These are phyloP conservation scores for Dendrolimus pini DNA, from an alignment of 2,888 invertebrate species.

Conservation along the genomic window DNA sequence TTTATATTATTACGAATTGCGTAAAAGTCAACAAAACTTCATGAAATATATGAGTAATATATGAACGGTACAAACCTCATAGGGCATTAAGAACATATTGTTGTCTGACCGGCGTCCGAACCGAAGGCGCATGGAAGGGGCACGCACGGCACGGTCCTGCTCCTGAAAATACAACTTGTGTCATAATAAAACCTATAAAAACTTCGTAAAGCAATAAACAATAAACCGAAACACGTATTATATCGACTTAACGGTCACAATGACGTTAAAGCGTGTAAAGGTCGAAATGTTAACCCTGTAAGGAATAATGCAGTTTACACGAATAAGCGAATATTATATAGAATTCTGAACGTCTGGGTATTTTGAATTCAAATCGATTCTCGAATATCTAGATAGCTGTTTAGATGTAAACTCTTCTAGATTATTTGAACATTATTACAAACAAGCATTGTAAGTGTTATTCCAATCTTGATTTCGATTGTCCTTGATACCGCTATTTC, in stretches of 20 bases:
- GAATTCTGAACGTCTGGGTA: too few relatives aligned
- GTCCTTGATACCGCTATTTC: too few relatives aligned
- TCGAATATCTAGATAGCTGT: too few relatives aligned
- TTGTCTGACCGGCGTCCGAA: conserved; percentile 87
- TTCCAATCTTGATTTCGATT: too few relatives aligned
- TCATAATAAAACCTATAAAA: conserved; percentile 9
- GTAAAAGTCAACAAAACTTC: too few relatives aligned
- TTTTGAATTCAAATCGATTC: too few relatives aligned
- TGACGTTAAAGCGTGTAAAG: conserved; percentile 1
- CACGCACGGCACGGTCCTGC: conserved; percentile 81
- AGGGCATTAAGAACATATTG: conserved; percentile 71
- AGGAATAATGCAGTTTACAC: not conserved
- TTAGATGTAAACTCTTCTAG: too few relatives aligned
- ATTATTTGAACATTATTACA: too few relatives aligned
- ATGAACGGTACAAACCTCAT: conserved; percentile 38
- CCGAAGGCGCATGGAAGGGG: conserved; percentile 85
- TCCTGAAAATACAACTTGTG: conserved; percentile 32
- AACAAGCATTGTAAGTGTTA: too few relatives aligned
- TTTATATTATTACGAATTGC: too few relatives aligned
- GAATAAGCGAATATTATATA: too few relatives aligned
- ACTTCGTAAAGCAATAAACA: conserved; percentile 6
- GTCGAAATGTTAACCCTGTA: conserved; percentile 5
- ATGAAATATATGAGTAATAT: too few relatives aligned
- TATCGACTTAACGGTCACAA: conserved; percentile 4
- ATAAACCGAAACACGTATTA: conserved; percentile 6